These are phyloP conservation scores for Paramisgurnus dabryanus DNA, from an alignment of 2,113 vertebrate genomes.

Conservation along the genomic window DNA sequence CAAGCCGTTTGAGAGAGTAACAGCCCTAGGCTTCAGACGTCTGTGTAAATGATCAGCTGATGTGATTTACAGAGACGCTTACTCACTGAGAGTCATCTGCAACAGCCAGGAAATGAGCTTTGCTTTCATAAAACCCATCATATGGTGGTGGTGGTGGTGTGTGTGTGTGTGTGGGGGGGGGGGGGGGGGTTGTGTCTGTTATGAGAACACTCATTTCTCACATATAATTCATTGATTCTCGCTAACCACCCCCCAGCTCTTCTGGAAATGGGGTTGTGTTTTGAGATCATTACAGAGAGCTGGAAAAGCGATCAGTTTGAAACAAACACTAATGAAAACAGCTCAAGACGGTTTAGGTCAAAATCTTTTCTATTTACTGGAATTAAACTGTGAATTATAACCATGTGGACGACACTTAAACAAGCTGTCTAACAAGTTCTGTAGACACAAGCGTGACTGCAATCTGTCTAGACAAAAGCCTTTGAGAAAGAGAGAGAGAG, in stretches of 20 bases:
- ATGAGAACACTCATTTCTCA: background rate
- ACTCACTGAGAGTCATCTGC: background rate
- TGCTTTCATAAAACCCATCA: background rate
- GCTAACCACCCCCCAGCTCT: background rate
- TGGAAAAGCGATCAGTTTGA: too few relatives aligned
- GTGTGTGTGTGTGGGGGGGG: too few relatives aligned
- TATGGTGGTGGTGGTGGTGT: too few relatives aligned
- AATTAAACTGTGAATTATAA: background rate
- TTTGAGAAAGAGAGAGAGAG: too few relatives aligned
- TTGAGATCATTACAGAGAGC: background rate
- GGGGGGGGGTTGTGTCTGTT: background rate
- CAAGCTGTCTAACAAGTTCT: background rate
- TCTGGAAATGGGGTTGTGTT: background rate
- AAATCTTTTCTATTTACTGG: too few relatives aligned
- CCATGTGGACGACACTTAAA: background rate
- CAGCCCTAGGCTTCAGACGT: background rate
- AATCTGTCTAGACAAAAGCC: too few relatives aligned
- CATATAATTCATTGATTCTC: background rate
- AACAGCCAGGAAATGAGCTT: background rate
- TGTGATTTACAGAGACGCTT: background rate
- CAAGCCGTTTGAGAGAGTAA: background rate
- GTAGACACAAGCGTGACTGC: too few relatives aligned
- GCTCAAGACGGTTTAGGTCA: too few relatives aligned
- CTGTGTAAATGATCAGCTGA: background rate
- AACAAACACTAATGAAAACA: too few relatives aligned